Evolutionary conservation across 2,113 vertebrate species (phyloP).

Genomic region (Ascaphus truei): DNA sequence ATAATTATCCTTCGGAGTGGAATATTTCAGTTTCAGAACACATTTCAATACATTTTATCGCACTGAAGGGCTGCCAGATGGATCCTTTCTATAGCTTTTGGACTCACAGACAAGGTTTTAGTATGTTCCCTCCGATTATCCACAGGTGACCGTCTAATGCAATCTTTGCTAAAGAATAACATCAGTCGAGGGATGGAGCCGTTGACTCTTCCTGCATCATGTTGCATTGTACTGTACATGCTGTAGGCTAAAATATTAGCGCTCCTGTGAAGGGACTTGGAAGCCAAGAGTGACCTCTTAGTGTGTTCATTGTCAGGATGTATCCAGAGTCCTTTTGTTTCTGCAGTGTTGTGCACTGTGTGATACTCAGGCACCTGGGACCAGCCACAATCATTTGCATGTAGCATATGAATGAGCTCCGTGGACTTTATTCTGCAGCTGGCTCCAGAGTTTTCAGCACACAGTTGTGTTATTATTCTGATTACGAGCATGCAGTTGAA

Average conservation of each 20-base stretch:
- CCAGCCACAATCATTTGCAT: neutral
- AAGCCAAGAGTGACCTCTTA: constrained; percentile 2
- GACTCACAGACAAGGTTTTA: constrained; percentile 12
- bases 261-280: neutral
- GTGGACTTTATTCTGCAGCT: neutral
- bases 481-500: neutral
- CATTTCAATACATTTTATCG: neutral
- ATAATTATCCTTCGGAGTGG: neutral
- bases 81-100: constrained; percentile 7
- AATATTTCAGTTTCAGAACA: neutral
- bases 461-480: neutral
- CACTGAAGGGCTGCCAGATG: constrained; percentile 18
- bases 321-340: neutral
- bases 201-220: neutral
- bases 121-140: constrained; percentile 16
- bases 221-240: constrained; percentile 1
- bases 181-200: constrained; percentile 4
- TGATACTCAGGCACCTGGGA: neutral
- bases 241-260: constrained; percentile 1
- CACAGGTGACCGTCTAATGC: constrained; percentile 24
- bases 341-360: neutral
- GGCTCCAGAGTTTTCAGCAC: neutral
- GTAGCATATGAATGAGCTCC: constrained; percentile 16
- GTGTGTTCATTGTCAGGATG: neutral
- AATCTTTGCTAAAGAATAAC: constrained; percentile 24